Percentiles rank a stretch among this genome's conserved stretches.
Conservation (phyloP, 1,140 invertebrate species). For the Amyelois transitella region DNA sequence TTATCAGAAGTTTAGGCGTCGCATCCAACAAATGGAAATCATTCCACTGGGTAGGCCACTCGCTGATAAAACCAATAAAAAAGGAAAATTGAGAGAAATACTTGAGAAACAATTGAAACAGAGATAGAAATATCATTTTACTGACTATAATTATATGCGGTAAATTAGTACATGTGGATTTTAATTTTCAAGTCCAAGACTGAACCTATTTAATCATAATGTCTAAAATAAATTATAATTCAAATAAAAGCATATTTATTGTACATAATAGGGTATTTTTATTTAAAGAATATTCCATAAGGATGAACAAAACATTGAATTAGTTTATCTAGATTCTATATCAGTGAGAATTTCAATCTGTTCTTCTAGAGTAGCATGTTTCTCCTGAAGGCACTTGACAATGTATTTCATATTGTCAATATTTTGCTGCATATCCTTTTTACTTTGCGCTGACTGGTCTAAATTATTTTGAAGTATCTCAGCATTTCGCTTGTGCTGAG, state of each 20-base stretch:
- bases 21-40: constrained; percentile 77
- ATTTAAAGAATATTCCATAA: neutral
- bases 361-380: constrained; percentile 61
- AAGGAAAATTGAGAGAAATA: constrained; percentile 53
- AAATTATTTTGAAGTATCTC: constrained; percentile 44
- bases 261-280: neutral
- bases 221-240: neutral
- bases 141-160: neutral
- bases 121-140: constrained; percentile 18
- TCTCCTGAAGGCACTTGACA: constrained; percentile 62
- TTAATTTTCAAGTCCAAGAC: neutral
- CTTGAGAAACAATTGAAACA: constrained; percentile 50
- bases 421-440: constrained; percentile 41
- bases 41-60: constrained; percentile 79
- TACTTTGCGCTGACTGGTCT: constrained; percentile 26
- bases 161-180: neutral
- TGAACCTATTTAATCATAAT: neutral
- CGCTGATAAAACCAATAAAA: constrained; percentile 69
- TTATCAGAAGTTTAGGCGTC: constrained; percentile 82
- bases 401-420: constrained; percentile 55
- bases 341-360: constrained; percentile 62
- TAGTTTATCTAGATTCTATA: constrained; percentile 57
- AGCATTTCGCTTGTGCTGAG: constrained; percentile 44
- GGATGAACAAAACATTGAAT: too few relatives aligned
- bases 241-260: neutral